phyloP scores from a whole-genome alignment of 2,797 vertebrate species.

The Falco cherrug region DNA sequence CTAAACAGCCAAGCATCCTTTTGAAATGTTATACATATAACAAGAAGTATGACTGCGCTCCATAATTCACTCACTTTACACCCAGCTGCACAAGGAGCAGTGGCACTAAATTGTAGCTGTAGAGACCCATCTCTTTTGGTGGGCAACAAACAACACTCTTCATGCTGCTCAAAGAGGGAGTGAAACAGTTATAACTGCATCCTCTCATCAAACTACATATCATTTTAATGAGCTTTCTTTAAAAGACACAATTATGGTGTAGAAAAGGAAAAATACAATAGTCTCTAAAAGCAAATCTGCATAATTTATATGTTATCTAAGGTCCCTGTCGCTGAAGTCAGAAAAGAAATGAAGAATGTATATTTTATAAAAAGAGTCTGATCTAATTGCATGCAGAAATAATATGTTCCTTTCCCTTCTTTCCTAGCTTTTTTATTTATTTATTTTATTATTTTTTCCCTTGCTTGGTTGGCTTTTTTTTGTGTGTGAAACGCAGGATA shows the following conservation, averaged over 20 bases:
- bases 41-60: neutral
- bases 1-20: neutral
- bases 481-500: neutral
- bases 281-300: neutral
- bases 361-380: neutral
- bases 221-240: neutral
- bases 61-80: neutral
- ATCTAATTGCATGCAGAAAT: neutral
- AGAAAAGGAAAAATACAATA: rapidly evolving
- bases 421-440: too few species aligned
- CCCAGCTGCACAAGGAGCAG: neutral
- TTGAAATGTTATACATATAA: neutral
- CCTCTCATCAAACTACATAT: neutral
- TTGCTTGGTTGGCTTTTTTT: too few species aligned
- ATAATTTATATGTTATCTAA: neutral
- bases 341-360: neutral
- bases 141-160: neutral
- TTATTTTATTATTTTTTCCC: too few species aligned
- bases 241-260: neutral
- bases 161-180: neutral
- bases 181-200: neutral
- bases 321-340: neutral
- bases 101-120: neutral
- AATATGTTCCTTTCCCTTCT: rapidly evolving
- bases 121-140: neutral